Evolutionary conservation across 2,888 invertebrate genomes (phyloP), one percentile per base, ranked within the genome.

Genomic region (Stenurella melanura): DNA sequence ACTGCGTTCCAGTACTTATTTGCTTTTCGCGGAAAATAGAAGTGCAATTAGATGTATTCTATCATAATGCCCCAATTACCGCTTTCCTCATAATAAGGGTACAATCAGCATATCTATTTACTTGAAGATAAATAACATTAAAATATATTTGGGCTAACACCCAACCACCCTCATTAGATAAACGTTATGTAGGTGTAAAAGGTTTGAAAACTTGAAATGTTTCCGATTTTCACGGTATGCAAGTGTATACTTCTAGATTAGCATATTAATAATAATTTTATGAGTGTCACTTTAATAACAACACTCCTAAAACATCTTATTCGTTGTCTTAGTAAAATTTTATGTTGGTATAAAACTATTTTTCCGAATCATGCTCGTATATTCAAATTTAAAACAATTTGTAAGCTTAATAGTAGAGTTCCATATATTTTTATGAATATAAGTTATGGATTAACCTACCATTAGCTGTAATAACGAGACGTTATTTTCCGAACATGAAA

Each of bases 341-440:
- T 78, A 80, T 78, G 69, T 34, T 11, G 19, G 57, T 72, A 79
- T 77, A 78, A 78, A 79, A 77, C 73, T 67, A 74, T 77, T 73
- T 77, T 75, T 74, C 63, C 67, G 69, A 64, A 69, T 64, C 77
- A 77, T 60, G 69, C 69, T 66, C 75, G 73, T 77, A 73, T 76
- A 79, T 79, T 81, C 77, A 79, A 79, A 81, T 81, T 81, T 79
- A 81, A 81, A 79, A 79, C 78, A 78, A 80, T 80, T 80, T 78
- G 75, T 75, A 75, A 69, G 73, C 77, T 68, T 76, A 63, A 73
- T 73, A 74, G 72, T 17, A 63, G 72, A 74, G 76, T 78, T 79
- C 76, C 56, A 76, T 76, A 78, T 78, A 78, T 78, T 78, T 80
- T 79, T 78, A 79, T 81, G 76, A 57, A 71, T 66, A 72, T 73